These are phyloP conservation scores for Polydrusus pterygomalis DNA, from an alignment of 2,888 invertebrate species.

Conservation along the genomic window DNA sequence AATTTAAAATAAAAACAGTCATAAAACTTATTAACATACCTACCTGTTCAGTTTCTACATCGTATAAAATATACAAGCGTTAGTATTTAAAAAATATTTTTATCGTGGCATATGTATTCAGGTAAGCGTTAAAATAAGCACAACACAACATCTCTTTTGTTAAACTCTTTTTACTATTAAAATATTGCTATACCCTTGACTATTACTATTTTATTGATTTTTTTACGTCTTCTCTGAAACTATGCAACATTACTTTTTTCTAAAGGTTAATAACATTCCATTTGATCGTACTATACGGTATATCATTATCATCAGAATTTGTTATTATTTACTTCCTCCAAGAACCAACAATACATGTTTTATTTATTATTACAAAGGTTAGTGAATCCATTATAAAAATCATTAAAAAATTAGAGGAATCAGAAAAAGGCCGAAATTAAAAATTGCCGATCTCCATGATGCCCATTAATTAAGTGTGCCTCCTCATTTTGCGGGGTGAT, in stretches of 20 bases:
- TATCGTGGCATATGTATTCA: too few species aligned
- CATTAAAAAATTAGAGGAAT: not conserved
- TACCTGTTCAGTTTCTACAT: too few species aligned
- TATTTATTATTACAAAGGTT: too few species aligned
- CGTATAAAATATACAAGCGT: too few species aligned
- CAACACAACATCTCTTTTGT: not conserved
- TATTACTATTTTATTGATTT: not conserved
- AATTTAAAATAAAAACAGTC: too few species aligned
- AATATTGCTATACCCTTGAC: not conserved
- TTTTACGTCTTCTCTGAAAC: not conserved
- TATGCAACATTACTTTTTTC: not conserved
- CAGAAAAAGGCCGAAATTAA: not conserved
- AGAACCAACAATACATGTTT: too few species aligned
- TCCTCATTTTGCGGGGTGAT: constrained; percentile 38
- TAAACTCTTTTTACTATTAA: not conserved
- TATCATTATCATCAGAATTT: not conserved
- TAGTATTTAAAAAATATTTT: too few species aligned
- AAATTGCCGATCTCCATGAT: not conserved
- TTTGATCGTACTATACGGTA: not conserved
- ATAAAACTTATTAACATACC: too few species aligned
- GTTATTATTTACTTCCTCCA: not conserved
- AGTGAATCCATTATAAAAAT: not conserved
- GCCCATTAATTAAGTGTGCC: constrained; percentile 46
- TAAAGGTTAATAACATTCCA: too few species aligned
- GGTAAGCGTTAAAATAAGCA: too few species aligned